A percentile compares a stretch with the other conserved stretches of the same genome.
Conservation (phyloP, 2,797 vertebrate species). For the Sphenopsis melanotis region DNA sequence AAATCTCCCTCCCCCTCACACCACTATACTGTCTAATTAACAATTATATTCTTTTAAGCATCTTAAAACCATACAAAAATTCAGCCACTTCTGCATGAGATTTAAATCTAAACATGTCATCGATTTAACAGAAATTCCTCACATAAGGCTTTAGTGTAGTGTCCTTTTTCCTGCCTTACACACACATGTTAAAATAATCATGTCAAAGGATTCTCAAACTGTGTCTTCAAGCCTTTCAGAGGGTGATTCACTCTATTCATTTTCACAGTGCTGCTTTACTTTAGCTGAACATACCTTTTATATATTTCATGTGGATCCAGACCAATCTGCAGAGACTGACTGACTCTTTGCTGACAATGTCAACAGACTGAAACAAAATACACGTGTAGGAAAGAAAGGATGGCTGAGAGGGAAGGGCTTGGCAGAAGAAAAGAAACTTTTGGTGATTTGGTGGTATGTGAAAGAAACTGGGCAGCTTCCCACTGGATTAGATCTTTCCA, state of each 20-base stretch:
- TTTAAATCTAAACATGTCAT: slow-evolving; percentile 37
- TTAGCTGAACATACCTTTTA: slow-evolving; percentile 5
- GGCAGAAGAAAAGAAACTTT: slow-evolving; percentile 2
- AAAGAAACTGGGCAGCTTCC: slow-evolving; percentile 12
- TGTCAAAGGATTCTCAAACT: slow-evolving; percentile 35
- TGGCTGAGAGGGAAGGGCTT: neutral
- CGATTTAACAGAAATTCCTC: slow-evolving; percentile 21
- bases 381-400: neutral
- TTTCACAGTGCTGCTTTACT: slow-evolving; percentile 44
- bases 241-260: slow-evolving; percentile 65
- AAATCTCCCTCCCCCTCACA: neutral
- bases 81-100: neutral
- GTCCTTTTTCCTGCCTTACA: slow-evolving; percentile 41
- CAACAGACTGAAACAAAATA: slow-evolving; percentile 62
- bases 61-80: slow-evolving; percentile 25
- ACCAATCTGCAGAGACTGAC: slow-evolving; percentile 5
- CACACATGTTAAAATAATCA: slow-evolving; percentile 72
- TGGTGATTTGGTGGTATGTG: slow-evolving; percentile 1
- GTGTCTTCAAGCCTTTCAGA: slow-evolving; percentile 59
- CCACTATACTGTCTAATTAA: neutral
- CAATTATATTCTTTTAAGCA: neutral
- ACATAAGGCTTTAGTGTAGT: neutral
- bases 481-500: neutral
- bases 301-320: slow-evolving; percentile 33
- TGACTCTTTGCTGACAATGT: slow-evolving; percentile 22